Percentiles rank a stretch among this genome's conserved stretches.
phyloP scores from a whole-genome alignment of 1,140 invertebrate genomes.

The Atta cephalotes region DNA sequence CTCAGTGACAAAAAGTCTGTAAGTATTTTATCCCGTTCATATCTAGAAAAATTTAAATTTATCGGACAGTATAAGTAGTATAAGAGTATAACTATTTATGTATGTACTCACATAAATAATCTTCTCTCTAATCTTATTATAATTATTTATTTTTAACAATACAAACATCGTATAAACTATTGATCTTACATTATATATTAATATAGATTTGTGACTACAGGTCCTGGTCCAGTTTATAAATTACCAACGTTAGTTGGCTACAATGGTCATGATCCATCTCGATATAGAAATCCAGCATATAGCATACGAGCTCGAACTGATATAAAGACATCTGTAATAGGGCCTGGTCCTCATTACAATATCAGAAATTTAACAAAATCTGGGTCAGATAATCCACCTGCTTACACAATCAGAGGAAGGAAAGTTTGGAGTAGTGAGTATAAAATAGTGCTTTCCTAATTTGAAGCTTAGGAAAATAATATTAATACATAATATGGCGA shows the following conservation, averaged over 20 bases:
- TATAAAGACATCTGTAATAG: slow-evolving; percentile 31
- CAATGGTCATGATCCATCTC: slow-evolving; percentile 82
- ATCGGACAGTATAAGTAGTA: too few relatives aligned
- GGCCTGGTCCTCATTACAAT: slow-evolving; percentile 82
- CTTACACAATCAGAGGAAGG: slow-evolving; percentile 77
- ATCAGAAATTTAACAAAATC: slow-evolving; percentile 78
- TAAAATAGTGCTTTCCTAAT: slow-evolving; percentile 9
- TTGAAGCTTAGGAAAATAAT: neutral
- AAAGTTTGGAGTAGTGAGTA: slow-evolving; percentile 52
- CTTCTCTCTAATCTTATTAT: too few relatives aligned
- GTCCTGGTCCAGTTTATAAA: slow-evolving; percentile 84
- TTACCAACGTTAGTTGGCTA: slow-evolving; percentile 82
- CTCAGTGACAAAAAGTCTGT: too few relatives aligned
- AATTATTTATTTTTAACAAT: slow-evolving; percentile 16
- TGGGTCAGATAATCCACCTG: slow-evolving; percentile 77
- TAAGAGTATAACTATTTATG: too few relatives aligned
- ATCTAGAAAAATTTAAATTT: too few relatives aligned
- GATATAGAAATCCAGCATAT: slow-evolving; percentile 82
- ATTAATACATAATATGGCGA: neutral
- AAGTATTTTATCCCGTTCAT: too few relatives aligned
- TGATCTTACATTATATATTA: neutral
- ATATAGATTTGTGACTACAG: slow-evolving; percentile 69
- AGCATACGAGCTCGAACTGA: slow-evolving; percentile 73
- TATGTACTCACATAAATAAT: too few relatives aligned
- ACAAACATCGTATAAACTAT: slow-evolving; percentile 20